Percentiles rank a stretch among this genome's conserved stretches.
Conservation (phyloP, 2,113 vertebrate genomes). For the Indicator indicator region DNA sequence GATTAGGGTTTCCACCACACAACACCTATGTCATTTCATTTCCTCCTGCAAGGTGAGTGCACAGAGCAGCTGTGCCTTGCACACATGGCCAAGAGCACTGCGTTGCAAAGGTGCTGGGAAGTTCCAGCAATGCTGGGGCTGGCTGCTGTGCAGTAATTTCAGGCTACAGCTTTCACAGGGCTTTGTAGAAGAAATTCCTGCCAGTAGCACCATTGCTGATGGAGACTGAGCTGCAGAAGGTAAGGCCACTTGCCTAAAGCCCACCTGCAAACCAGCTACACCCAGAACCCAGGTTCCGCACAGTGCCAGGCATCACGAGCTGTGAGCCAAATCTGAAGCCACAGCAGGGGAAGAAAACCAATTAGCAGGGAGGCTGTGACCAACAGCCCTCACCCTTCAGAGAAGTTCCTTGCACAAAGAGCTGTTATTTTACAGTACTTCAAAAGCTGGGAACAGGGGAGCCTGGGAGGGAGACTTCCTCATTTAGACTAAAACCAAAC, state of each 20-base stretch:
- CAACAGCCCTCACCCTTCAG: not conserved
- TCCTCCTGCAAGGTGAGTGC: not conserved
- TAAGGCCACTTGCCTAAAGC: not conserved
- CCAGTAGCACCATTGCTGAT: not conserved
- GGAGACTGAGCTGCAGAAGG: not conserved
- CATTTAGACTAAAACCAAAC: not conserved
- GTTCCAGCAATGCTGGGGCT: not conserved
- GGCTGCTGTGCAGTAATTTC: not conserved
- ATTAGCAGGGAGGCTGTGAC: not conserved
- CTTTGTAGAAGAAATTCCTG: not conserved
- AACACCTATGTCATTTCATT: not conserved
- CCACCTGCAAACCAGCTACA: not conserved
- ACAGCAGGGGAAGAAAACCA: not conserved
- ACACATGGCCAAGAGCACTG: rapidly evolving
- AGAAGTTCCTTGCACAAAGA: not conserved
- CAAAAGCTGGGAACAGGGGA: not conserved
- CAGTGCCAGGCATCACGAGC: not conserved
- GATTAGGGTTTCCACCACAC: rapidly evolving
- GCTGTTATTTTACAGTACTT: not conserved
- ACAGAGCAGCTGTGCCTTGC: not conserved
- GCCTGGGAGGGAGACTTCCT: not conserved
- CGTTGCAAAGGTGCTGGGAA: not conserved
- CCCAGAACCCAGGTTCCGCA: not conserved
- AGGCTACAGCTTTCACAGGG: not conserved
- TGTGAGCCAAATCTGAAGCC: not conserved